Evolutionary conservation across 2,797 vertebrate species (phyloP).

Genomic region (Erpetoichthys calabaricus): DNA sequence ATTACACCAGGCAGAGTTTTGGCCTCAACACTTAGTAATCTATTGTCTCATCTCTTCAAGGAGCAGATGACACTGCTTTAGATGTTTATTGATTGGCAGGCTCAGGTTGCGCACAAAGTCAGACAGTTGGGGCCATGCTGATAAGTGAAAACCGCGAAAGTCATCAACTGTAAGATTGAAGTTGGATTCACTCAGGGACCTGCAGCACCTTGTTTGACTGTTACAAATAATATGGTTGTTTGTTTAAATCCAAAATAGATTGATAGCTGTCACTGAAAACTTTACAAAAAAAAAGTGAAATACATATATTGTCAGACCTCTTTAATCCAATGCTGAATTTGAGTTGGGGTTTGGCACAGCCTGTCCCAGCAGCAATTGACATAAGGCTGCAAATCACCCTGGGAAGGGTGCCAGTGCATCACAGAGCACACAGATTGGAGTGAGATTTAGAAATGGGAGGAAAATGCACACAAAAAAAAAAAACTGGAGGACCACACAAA

Average conservation of each 20-base stretch:
- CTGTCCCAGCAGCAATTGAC: no score
- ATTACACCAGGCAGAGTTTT: slow-evolving; percentile 11
- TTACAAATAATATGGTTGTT: no score
- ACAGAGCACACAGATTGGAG: no score
- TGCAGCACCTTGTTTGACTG: neutral
- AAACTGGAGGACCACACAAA: no score
- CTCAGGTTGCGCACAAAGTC: slow-evolving; percentile 15
- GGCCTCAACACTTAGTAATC: slow-evolving; percentile 15
- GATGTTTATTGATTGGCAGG: slow-evolving; percentile 22
- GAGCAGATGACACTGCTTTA: slow-evolving; percentile 16
- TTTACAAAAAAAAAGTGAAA: neutral
- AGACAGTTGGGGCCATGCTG: slow-evolving; percentile 9
- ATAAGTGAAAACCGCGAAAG: slow-evolving; percentile 14
- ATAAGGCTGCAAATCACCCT: no score
- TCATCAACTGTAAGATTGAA: slow-evolving; percentile 11
- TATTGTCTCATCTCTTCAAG: slow-evolving; percentile 20
- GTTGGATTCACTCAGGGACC: neutral
- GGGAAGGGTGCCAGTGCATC: no score
- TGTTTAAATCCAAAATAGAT: no score
- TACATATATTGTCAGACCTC: no score
- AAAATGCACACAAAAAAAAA: no score
- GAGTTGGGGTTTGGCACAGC: no score
- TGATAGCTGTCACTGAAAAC: neutral
- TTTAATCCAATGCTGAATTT: no score
- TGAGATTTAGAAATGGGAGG: no score